These are phyloP conservation scores for Epinephelus lanceolatus DNA, from an alignment of 2,113 vertebrate genomes.

Conservation along the genomic window DNA sequence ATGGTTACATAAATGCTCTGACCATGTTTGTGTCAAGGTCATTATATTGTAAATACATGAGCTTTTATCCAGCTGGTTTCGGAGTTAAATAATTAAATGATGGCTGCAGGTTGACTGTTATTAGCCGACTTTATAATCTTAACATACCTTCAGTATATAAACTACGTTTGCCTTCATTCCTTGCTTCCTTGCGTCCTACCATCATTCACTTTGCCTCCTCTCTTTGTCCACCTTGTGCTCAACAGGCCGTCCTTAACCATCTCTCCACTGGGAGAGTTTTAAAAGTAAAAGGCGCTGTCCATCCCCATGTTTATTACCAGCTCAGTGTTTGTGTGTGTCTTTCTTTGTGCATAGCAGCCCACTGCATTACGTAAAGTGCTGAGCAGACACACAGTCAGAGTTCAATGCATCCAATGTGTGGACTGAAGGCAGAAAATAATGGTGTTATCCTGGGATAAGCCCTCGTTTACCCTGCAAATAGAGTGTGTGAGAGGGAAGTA, in stretches of 20 bases:
- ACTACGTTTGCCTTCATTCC: not conserved
- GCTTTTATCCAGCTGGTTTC: too few species aligned
- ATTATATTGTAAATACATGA: not conserved
- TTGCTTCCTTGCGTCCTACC: not conserved
- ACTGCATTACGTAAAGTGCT: constrained; percentile 59
- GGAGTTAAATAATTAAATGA: not conserved
- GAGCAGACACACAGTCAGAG: constrained; percentile 48
- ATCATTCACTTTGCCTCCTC: not conserved
- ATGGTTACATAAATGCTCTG: not conserved
- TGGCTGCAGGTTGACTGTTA: not conserved
- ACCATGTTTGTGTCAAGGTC: not conserved
- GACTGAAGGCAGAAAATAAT: constrained; percentile 71
- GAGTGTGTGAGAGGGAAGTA: constrained; percentile 19
- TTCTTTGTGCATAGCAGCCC: constrained; percentile 14
- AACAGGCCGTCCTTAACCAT: not conserved
- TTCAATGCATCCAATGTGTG: constrained; percentile 61
- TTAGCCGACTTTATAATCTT: not conserved
- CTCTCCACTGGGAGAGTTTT: not conserved
- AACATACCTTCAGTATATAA: not conserved
- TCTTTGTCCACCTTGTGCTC: not conserved
- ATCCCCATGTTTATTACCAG: constrained; percentile 21
- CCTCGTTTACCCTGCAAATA: constrained; percentile 67
- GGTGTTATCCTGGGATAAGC: constrained; percentile 66
- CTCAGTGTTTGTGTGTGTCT: not conserved
- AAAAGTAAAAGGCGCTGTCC: constrained; percentile 14